phyloP scores from a whole-genome alignment of 1,140 invertebrate species.

The Cydia splendana region DNA sequence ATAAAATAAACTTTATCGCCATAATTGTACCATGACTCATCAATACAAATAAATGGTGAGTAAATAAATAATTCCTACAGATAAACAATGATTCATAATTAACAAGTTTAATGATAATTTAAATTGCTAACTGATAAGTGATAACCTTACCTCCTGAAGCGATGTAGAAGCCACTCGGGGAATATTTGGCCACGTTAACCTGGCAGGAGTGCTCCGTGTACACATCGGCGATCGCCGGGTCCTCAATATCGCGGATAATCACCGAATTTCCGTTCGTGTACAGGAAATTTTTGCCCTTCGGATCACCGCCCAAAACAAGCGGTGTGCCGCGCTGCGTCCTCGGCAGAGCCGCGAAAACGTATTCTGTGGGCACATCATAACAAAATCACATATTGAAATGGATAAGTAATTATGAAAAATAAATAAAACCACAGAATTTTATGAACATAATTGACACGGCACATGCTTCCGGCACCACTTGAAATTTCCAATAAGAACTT shows the following conservation, averaged over 20 bases:
- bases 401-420: constrained; percentile 38
- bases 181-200: constrained; percentile 98
- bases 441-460: constrained; percentile 27
- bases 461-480: constrained; percentile 35
- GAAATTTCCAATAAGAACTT: constrained; percentile 48
- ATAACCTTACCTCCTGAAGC: constrained; percentile 93
- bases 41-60: background rate
- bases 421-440: constrained; percentile 37
- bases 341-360: constrained; percentile 95
- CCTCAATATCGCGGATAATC: constrained; percentile 98
- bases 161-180: constrained; percentile 99
- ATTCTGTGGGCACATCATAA: constrained; percentile 83
- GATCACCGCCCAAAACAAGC: constrained; percentile 95
- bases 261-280: constrained; percentile 99
- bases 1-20: background rate
- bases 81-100: constrained; percentile 28
- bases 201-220: constrained; percentile 98
- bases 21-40: constrained; percentile 5
- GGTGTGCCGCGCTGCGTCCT: constrained; percentile 95
- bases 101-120: constrained; percentile 9
- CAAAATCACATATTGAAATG: constrained; percentile 44
- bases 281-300: constrained; percentile 98
- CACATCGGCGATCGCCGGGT: constrained; percentile 95
- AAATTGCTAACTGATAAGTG: constrained; percentile 5
- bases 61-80: constrained; percentile 12